These are phyloP conservation scores for Enteromius anoplus DNA, from an alignment of 2,797 vertebrate species.

Conservation along the genomic window DNA sequence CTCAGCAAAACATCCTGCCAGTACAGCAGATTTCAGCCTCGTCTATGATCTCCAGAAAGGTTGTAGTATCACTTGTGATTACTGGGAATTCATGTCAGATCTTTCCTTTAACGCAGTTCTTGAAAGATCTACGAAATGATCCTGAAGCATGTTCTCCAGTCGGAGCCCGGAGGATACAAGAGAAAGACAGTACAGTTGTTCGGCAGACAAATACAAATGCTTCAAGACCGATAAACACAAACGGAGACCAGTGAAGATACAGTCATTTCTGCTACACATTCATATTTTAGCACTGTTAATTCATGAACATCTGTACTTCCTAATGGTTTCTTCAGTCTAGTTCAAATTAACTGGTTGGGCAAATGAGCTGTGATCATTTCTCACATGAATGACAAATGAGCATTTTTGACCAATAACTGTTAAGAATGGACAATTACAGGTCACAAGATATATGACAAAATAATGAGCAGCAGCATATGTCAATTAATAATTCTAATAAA, in stretches of 20 bases:
- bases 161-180: neutral
- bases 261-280: constrained; percentile 9
- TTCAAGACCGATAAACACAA: neutral
- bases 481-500: neutral
- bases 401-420: neutral
- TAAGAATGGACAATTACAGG: neutral
- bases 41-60: neutral
- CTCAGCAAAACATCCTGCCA: neutral
- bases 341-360: neutral
- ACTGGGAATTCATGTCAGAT: constrained; percentile 7
- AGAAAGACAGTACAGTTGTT: neutral
- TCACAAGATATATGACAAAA: neutral
- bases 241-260: neutral
- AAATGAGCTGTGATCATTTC: neutral
- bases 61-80: constrained; percentile 14
- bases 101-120: neutral
- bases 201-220: neutral
- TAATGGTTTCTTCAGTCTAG: neutral
- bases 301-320: constrained; percentile 23
- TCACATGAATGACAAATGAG: neutral
- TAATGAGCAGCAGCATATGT: neutral
- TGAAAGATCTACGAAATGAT: neutral
- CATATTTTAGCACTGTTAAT: constrained; percentile 4
- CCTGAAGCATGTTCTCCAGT: neutral
- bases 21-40: neutral